Percentiles rank a stretch among this genome's conserved stretches.
Conservation (phyloP, 2,113 vertebrate species). For the Actenoides hombroni region DNA sequence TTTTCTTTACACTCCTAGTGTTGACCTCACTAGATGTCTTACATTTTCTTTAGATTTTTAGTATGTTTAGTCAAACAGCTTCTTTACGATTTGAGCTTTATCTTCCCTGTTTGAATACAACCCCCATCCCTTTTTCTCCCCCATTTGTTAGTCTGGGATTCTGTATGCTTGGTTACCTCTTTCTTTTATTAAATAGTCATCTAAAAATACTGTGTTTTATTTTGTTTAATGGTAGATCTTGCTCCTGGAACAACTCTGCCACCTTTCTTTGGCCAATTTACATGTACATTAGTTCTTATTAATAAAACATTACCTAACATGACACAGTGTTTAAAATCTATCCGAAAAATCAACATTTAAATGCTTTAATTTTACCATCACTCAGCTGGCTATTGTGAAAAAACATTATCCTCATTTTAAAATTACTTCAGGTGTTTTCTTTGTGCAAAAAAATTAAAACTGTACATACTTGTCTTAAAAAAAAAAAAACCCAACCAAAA, state of each 20-base stretch:
- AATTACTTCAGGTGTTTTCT: background rate
- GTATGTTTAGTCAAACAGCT: background rate
- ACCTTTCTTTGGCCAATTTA: constrained; percentile 52
- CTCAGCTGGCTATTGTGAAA: background rate
- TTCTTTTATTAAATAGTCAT: background rate
- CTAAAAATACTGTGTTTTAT: background rate
- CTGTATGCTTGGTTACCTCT: background rate
- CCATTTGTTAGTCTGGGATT: background rate
- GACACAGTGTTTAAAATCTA: background rate
- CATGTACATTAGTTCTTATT: background rate
- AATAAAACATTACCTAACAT: background rate
- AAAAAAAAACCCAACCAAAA: background rate
- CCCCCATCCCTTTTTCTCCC: background rate
- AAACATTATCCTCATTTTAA: background rate
- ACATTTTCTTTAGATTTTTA: background rate
- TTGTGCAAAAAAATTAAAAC: background rate
- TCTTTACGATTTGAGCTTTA: background rate
- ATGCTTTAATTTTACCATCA: background rate
- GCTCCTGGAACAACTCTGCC: constrained; percentile 53
- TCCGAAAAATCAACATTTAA: background rate
- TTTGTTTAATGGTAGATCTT: background rate
- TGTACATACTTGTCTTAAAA: background rate
- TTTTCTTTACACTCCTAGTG: background rate
- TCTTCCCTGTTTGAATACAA: background rate
- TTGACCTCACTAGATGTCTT: background rate